Evolutionary conservation across 2,113 vertebrate genomes (phyloP).

Genomic region (Geothlypis trichas): DNA sequence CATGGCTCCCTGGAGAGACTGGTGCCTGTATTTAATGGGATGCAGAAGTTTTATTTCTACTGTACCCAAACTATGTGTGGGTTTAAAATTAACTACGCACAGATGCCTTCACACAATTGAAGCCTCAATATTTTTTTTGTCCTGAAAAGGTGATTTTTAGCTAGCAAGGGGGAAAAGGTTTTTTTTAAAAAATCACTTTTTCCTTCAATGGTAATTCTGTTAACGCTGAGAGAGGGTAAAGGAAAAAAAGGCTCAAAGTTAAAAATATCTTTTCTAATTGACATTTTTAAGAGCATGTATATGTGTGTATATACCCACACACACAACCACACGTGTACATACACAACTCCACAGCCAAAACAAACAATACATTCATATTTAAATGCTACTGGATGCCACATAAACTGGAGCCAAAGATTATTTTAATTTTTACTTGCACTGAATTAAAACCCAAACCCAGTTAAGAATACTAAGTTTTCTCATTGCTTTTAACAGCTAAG

Average conservation of each 20-base stretch:
- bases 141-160: not conserved
- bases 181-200: not conserved
- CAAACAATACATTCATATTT: not conserved
- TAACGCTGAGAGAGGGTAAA: not conserved
- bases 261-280: not conserved
- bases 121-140: not conserved
- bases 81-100: not conserved
- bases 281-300: constrained; percentile 31
- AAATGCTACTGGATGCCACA: constrained; percentile 6
- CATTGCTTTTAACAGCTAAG: not conserved
- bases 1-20: not conserved
- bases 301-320: constrained; percentile 51
- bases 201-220: not conserved
- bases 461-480: not conserved
- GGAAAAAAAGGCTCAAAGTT: not conserved
- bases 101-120: not conserved
- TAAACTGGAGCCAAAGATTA: not conserved
- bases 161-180: not conserved
- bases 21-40: not conserved
- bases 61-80: not conserved
- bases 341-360: constrained; percentile 18
- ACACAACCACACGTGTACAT: not conserved
- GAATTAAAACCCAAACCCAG: not conserved
- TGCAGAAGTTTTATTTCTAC: not conserved
- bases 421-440: not conserved